Evolutionary conservation across 2,113 vertebrate species (phyloP).

Genomic region (Malurus elegans): DNA sequence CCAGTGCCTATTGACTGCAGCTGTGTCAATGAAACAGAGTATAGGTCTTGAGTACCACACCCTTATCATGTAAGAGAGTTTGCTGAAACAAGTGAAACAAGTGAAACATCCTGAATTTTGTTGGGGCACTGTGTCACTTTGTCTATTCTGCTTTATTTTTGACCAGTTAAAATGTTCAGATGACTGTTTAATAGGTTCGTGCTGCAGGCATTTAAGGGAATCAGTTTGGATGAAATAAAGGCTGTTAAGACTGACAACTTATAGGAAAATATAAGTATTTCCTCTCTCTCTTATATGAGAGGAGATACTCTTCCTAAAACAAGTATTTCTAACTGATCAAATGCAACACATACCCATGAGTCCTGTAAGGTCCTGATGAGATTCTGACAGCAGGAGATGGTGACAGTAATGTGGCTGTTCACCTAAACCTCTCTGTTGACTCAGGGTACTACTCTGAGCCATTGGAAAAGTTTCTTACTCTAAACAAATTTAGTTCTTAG

Average conservation of each 20-base stretch:
- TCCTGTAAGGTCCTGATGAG: neutral
- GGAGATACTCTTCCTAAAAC: neutral
- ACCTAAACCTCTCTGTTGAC: neutral
- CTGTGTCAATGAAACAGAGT: neutral
- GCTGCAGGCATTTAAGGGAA: neutral
- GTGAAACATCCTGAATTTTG: neutral
- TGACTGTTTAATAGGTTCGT: neutral
- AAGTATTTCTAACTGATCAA: neutral
- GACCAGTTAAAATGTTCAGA: neutral
- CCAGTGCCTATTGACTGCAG: neutral
- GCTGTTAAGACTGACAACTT: neutral
- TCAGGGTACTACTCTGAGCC: neutral
- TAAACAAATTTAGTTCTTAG: neutral
- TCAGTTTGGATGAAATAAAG: neutral
- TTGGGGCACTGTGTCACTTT: neutral
- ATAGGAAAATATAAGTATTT: neutral
- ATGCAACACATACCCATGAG: neutral
- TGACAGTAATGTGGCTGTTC: neutral
- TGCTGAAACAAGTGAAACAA: neutral
- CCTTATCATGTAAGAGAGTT: neutral
- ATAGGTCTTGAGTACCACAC: neutral
- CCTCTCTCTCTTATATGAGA: neutral
- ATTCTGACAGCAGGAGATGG: neutral
- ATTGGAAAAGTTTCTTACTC: neutral
- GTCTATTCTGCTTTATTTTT: neutral